Evolutionary conservation across 2,888 invertebrate genomes (phyloP), one percentile per base, ranked within the genome.

Genomic region (Xestia c-nigrum): DNA sequence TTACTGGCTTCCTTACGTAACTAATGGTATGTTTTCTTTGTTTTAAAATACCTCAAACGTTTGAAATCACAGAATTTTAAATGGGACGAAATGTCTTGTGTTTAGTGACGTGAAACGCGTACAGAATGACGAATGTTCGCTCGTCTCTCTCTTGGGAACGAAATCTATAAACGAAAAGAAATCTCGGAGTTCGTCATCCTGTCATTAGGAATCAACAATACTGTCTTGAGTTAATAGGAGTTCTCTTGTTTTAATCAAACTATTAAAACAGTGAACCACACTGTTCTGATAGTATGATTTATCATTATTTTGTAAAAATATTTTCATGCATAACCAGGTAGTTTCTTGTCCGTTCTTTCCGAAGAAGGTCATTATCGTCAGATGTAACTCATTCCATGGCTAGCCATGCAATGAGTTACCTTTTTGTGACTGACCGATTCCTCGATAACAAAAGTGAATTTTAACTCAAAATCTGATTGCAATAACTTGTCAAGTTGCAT

Each of bases 151-250:
- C 10, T 31, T 31, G 52, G 89, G 91, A 91, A 90, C 92, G 21
- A 81, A 80, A 93, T 94, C 94, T 94, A 95, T 94, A 95, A 95
- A 94, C 93, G 93, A 94, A 94, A 93, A 89, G 88, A 76, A 72
- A 84, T 86, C 73, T 84, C 64, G 66, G 52, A 46, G 66, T 72
- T 71, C 57, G 65, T 79, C 72, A 76, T 66, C 59, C 79, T 73
- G 71, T 75, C 71, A 73, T 66, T 83, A 46, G 31, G 31, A 66
- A 55, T 69, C 40, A 76, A 82, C 59, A 71, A 64, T 40, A 55
- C 16, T 59, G 38, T 69, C 40, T 40, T 68, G n/a, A 65, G 64
- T 52, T 83, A 46, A 72, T 46, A 68, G 46, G 46, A 52, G 57
- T 67, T 68, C 4, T 81, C 24, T n/a, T 59, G 46, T 19, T 21